Evolutionary conservation across 2,888 invertebrate species (phyloP).

Genomic region (Diarsia brunnea): DNA sequence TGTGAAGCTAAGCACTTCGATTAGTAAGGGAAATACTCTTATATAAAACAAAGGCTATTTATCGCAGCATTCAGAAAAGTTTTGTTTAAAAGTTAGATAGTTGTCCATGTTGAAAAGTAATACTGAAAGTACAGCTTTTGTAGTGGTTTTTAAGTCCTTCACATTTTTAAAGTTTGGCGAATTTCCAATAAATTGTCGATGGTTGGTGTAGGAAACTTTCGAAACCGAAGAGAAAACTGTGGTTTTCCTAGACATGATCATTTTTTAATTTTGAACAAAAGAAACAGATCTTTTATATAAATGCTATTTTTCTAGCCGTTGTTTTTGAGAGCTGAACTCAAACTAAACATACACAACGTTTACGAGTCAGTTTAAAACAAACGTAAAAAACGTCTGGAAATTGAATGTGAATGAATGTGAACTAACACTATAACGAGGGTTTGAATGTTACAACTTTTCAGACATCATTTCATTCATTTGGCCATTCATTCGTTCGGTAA

Average conservation of each 20-base stretch:
- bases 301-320: no score
- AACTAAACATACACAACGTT: conserved; percentile 9
- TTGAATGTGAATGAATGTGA: conserved; percentile 74
- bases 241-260: not conserved
- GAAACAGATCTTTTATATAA: not conserved
- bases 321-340: not conserved
- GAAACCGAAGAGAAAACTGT: not conserved
- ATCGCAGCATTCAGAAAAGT: conserved; percentile 26
- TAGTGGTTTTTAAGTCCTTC: conserved; percentile 37
- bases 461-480: conserved; percentile 79
- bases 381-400: conserved; percentile 55
- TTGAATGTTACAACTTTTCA: conserved; percentile 80
- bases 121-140: conserved; percentile 39
- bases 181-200: conserved; percentile 53
- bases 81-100: conserved; percentile 31
- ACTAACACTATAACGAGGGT: conserved; percentile 60
- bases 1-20: conserved; percentile 45
- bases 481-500: conserved; percentile 79
- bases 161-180: conserved; percentile 33
- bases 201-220: conserved; percentile 5
- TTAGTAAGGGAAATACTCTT: conserved; percentile 19
- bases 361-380: conserved; percentile 36
- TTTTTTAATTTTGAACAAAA: not conserved
- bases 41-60: conserved; percentile 42
- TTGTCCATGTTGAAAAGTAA: conserved; percentile 26